phyloP scores from a whole-genome alignment of 2,113 vertebrate species.

The Bucco capensis region DNA sequence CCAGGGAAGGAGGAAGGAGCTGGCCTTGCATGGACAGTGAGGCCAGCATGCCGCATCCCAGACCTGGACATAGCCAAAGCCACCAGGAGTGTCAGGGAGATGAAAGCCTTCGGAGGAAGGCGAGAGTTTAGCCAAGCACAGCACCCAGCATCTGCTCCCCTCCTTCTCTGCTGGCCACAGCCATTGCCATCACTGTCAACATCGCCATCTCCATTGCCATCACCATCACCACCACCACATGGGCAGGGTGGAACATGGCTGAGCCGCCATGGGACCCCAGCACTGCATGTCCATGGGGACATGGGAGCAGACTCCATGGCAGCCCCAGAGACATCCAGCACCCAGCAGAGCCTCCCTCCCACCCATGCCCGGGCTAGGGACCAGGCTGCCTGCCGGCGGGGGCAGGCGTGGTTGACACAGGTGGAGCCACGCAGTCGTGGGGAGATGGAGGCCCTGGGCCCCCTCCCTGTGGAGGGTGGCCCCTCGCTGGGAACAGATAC shows the following conservation, averaged over 20 bases:
- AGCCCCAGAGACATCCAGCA: not conserved
- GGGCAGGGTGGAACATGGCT: not conserved
- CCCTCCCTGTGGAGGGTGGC: not conserved
- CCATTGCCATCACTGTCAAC: not conserved
- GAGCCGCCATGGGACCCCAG: fast-evolving
- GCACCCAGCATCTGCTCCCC: fast-evolving
- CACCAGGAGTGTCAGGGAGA: not conserved
- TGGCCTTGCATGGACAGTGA: not conserved
- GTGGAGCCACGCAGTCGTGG: not conserved
- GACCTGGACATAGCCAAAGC: fast-evolving
- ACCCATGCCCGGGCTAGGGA: not conserved
- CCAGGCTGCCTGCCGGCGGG: not conserved
- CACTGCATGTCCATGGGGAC: fast-evolving
- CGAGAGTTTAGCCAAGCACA: fast-evolving
- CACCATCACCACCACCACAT: fast-evolving
- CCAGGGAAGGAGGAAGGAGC: not conserved
- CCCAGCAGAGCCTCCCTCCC: not conserved
- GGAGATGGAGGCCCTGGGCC: not conserved
- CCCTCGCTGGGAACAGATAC: not conserved
- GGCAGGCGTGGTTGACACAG: not conserved
- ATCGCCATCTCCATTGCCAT: not conserved
- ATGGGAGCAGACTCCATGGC: not conserved
- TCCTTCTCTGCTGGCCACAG: fast-evolving
- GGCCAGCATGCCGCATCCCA: fast-evolving
- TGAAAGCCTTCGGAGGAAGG: fast-evolving